Evolutionary conservation across 2,797 vertebrate genomes (phyloP), one percentile per base, ranked within the genome.

Genomic region (Melanotaenia maccullochi): DNA sequence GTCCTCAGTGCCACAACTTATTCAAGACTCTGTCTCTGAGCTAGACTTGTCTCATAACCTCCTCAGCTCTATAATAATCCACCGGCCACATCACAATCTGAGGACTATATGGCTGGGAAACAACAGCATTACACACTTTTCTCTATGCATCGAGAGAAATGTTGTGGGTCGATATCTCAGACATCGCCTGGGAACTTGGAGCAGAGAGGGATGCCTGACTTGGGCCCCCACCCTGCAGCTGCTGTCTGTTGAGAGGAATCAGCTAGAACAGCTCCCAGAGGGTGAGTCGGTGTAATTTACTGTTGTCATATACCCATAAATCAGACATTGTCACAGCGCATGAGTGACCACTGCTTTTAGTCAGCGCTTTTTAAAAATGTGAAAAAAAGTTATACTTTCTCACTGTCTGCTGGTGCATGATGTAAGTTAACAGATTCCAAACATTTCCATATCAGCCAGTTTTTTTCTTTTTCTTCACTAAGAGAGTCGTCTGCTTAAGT

Each of bases 161-260:
- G 1, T 9, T 2, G 40, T 28, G 35, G 36, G 62, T 40, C 77
- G 30, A 58, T 61, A 71, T 86, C 90, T 71, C 70, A 38, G 54
- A 68, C 25, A 87, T 57, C 78, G 70, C 42, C 65, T 32, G 13
- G 7, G 73, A 76, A 57, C 40, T 0, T 2, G 42, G 78, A 68
- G 49, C 35, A 40, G 33, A 63, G 9, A 12, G 51, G 28, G 79
- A 16, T 92, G 87, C 60, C 55, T 75, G 1, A 5, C 74, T 3
- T 95, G 94, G 87, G 93, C 95, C 85, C 94, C 93, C 13, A 60
- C 87, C 88, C 90, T 97, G 79, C 93, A 95, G 90, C 82, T 93
- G 75, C 76, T 97, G 36, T 94, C 93, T 84, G 80, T 90, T 73
- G 94, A 95, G 82, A 93, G 91, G 89, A 97, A 98, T 88, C 89